These are phyloP conservation scores for Pachyramphus minor DNA, from an alignment of 2,113 vertebrate species.

Conservation along the genomic window DNA sequence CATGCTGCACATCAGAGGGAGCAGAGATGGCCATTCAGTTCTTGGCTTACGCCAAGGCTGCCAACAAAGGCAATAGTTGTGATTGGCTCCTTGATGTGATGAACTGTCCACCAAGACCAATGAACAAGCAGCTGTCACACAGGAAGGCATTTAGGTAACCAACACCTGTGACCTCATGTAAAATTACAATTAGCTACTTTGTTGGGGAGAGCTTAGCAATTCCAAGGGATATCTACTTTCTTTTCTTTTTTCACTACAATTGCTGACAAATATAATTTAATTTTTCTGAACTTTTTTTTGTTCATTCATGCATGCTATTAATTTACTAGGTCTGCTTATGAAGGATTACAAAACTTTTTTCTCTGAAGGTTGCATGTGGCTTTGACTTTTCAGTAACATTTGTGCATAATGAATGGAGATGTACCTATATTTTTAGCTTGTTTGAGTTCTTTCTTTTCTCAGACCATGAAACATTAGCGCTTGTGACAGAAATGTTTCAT, in stretches of 20 bases:
- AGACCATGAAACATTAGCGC: neutral
- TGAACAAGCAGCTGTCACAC: neutral
- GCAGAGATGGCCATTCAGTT: neutral
- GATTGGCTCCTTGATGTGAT: neutral
- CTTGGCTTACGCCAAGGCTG: neutral
- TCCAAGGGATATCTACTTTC: neutral
- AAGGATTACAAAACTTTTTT: conserved; percentile 32
- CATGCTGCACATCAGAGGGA: neutral
- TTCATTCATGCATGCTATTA: neutral
- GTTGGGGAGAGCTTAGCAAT: neutral
- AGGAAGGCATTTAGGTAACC: conserved; percentile 3
- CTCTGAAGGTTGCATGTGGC: neutral
- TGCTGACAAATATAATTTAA: too few species aligned
- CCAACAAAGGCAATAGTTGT: neutral
- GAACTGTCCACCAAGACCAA: neutral
- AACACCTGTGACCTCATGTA: neutral
- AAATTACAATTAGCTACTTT: conserved; percentile 17
- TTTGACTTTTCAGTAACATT: conserved; percentile 32
- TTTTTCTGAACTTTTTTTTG: conserved; percentile 36
- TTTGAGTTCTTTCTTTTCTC: conserved; percentile 32
- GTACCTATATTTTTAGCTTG: neutral
- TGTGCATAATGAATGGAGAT: neutral
- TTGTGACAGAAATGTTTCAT: conserved; percentile 21
- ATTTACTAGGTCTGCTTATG: conserved; percentile 28
- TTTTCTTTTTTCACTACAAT: neutral